Percentiles rank a stretch among this genome's conserved stretches.
Evolutionary conservation across 1,140 invertebrate species (phyloP).

Genomic region (Caerostris extrusa): DNA sequence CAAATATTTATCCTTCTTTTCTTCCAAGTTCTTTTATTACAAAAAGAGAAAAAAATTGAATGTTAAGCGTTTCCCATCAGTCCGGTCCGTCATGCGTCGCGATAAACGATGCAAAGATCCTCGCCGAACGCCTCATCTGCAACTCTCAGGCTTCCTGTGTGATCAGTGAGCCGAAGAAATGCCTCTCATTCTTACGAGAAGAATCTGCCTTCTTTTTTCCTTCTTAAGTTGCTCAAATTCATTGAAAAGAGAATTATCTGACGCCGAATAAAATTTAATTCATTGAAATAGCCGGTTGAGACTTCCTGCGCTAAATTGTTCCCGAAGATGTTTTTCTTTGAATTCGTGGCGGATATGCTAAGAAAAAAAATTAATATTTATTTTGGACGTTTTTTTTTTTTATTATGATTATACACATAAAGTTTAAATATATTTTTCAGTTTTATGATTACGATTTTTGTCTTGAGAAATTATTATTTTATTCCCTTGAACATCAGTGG

Average conservation of each 20-base stretch:
- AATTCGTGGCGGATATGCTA: too few relatives aligned
- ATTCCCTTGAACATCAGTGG: too few relatives aligned
- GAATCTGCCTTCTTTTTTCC: not conserved
- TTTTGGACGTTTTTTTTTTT: too few relatives aligned
- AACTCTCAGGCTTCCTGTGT: slow-evolving; percentile 19
- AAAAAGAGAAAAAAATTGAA: not conserved
- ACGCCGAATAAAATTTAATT: not conserved
- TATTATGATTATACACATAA: too few relatives aligned
- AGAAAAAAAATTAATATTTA: too few relatives aligned
- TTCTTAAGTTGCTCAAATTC: not conserved
- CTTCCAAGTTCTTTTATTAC: not conserved
- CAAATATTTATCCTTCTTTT: not conserved
- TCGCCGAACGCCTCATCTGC: slow-evolving; percentile 13
- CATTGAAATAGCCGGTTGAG: not conserved
- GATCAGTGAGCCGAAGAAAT: slow-evolving; percentile 37
- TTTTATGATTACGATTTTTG: too few relatives aligned
- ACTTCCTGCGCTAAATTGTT: not conserved
- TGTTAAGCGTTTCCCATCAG: slow-evolving; percentile 2
- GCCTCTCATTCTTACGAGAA: slow-evolving; percentile 31
- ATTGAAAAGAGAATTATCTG: not conserved
- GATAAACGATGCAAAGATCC: slow-evolving; percentile 48
- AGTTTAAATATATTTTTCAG: too few relatives aligned
- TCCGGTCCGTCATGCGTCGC: slow-evolving; percentile 7
- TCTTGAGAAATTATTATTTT: too few relatives aligned
- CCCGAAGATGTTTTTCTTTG: not conserved